phyloP scores from a whole-genome alignment of 2,888 invertebrate species.

The Ptychoptera contaminata region DNA sequence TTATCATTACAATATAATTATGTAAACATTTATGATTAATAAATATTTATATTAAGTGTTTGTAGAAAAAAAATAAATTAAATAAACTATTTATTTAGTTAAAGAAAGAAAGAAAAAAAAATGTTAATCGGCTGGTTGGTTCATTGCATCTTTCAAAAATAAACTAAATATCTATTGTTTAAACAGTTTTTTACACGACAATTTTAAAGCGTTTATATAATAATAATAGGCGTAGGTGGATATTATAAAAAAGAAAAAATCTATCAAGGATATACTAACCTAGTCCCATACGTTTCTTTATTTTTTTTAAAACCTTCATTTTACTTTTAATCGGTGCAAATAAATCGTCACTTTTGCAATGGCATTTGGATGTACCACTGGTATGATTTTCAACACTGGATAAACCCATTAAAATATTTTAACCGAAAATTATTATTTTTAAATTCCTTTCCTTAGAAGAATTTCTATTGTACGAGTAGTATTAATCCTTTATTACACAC shows the following conservation, averaged over 20 bases:
- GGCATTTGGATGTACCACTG: conserved; percentile 5
- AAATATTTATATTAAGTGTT: no score
- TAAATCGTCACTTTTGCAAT: conserved; percentile 9
- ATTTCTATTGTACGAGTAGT: no score
- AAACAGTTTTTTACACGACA: no score
- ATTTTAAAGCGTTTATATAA: no score
- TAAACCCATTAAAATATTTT: conserved; percentile 18
- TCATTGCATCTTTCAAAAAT: neutral
- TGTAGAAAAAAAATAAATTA: no score
- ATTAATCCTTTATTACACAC: neutral
- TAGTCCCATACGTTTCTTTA: conserved; percentile 73
- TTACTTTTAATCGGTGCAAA: conserved; percentile 30
- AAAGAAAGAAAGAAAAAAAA: neutral
- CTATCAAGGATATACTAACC: no score
- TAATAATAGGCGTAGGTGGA: no score
- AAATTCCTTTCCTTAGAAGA: neutral
- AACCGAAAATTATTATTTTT: conserved; percentile 3
- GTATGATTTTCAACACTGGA: conserved; percentile 20
- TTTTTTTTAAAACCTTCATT: conserved; percentile 82
- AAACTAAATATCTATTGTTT: no score
- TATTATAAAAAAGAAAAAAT: neutral
- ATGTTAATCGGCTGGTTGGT: conserved; percentile 1
- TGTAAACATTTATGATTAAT: no score
- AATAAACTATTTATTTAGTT: no score
- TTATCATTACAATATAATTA: no score